These are phyloP conservation scores for Dendrocincla tyrannina DNA, from an alignment of 2,797 vertebrate species.

Conservation along the genomic window DNA sequence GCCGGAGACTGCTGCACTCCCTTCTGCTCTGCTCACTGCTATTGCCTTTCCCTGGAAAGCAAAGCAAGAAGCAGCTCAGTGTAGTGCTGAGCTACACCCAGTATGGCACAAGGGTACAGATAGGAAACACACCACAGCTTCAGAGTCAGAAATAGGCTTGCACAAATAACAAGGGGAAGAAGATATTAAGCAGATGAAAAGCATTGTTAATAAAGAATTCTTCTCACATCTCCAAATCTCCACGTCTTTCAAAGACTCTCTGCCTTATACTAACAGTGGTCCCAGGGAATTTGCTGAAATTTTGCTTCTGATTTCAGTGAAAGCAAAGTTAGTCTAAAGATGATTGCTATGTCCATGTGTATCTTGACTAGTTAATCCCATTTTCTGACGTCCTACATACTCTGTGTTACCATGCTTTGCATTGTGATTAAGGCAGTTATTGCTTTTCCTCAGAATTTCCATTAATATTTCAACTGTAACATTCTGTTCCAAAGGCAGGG, in stretches of 20 bases:
- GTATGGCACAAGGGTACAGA: fast-evolving
- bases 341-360: background rate
- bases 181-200: background rate
- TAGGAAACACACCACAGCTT: background rate
- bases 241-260: background rate
- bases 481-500: background rate
- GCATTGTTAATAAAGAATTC: background rate
- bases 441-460: background rate
- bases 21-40: background rate
- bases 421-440: background rate
- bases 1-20: background rate
- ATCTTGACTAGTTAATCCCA: background rate
- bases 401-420: background rate
- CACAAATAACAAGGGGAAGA: background rate
- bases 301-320: background rate
- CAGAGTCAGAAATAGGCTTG: background rate
- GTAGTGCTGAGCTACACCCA: background rate
- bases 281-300: background rate
- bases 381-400: background rate
- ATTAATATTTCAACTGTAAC: background rate
- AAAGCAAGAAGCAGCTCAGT: background rate
- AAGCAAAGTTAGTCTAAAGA: background rate
- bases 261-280: background rate
- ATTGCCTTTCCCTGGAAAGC: background rate
- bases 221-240: background rate